Conservation (phyloP, 30 jellyfish, hydroid and myxozoan species). For the Cassiopea xamachana region DNA sequence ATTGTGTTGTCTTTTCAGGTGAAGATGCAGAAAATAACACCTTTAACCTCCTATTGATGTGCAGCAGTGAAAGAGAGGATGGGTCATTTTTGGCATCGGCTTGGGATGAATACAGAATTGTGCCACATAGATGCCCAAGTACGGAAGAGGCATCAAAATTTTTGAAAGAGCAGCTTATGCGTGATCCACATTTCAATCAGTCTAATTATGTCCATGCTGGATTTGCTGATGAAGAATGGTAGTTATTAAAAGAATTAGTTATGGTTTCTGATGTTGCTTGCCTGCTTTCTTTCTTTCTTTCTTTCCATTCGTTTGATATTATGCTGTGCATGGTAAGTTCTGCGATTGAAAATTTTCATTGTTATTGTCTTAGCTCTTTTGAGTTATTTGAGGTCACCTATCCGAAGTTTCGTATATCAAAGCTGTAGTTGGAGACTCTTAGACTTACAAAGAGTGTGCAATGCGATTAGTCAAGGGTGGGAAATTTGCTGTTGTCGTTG, state of each 20-base stretch:
- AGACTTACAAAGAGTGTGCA: no score
- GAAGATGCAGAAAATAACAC: neutral
- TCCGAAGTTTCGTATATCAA: no score
- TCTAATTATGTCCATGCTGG: conserved; percentile 34
- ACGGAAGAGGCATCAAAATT: neutral
- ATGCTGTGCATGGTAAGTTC: no score
- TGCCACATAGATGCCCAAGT: conserved; percentile 38
- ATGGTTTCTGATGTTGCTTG: neutral
- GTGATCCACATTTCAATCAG: neutral
- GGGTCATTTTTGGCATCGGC: conserved; percentile 76
- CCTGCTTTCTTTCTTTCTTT: neutral
- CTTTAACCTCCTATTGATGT: conserved; percentile 56
- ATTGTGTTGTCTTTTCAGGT: neutral
- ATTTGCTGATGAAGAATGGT: conserved; percentile 66
- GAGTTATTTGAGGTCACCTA: no score
- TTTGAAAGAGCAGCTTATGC: conserved; percentile 5
- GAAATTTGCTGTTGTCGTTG: no score
- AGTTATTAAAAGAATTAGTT: neutral
- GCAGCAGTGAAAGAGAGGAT: conserved; percentile 79
- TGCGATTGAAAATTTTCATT: no score
- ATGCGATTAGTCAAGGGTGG: no score
- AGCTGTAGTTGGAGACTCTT: no score
- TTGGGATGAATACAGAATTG: conserved; percentile 56
- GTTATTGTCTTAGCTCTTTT: no score
- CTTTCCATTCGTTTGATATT: no score